phyloP scores from a whole-genome alignment of 1,140 invertebrate genomes.

The Metopolophium dirhodum region DNA sequence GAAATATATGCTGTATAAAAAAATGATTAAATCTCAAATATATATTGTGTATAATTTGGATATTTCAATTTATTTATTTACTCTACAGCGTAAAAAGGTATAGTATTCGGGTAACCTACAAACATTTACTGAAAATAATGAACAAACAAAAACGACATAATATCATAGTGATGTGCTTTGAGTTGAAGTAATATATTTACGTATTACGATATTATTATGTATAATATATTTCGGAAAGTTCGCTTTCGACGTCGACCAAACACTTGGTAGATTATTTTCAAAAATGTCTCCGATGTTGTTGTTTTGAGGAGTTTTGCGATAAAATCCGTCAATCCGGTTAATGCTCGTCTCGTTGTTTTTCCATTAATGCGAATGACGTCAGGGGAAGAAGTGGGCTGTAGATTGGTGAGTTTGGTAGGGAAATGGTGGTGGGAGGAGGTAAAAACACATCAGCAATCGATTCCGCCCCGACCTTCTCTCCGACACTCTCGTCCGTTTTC shows the following conservation, averaged over 20 bases:
- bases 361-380: conserved; percentile 52
- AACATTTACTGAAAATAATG: not conserved
- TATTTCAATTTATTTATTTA: not conserved
- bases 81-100: not conserved
- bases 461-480: not conserved
- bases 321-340: conserved; percentile 44
- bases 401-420: not conserved
- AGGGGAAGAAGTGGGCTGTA: not conserved
- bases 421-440: not conserved
- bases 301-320: conserved; percentile 17
- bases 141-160: not conserved
- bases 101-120: not conserved
- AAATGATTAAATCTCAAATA: not conserved
- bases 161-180: not conserved
- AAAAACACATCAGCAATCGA: conserved; percentile 54
- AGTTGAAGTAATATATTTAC: not conserved
- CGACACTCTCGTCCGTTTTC: conserved; percentile 5
- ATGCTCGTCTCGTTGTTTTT: conserved; percentile 39
- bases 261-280: conserved; percentile 37
- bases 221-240: not conserved
- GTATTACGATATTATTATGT: not conserved
- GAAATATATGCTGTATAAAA: not conserved
- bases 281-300: conserved; percentile 22
- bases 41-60: not conserved
- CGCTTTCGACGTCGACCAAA: not conserved